phyloP scores from a whole-genome alignment of 2,888 invertebrate genomes.

The Platerodrilus igneus region DNA sequence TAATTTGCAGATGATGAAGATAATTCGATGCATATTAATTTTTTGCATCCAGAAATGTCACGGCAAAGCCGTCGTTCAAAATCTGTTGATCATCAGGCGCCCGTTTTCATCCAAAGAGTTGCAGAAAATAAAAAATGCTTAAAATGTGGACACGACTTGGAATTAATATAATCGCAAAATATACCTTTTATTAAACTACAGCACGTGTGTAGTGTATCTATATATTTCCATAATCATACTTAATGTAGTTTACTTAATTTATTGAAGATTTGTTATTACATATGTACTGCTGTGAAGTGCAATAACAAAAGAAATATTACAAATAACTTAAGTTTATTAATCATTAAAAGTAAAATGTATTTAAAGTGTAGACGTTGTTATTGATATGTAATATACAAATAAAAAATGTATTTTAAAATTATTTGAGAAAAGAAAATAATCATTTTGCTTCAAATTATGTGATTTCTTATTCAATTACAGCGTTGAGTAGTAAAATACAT shows the following conservation, averaged over 20 bases:
- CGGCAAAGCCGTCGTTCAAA: conserved; percentile 54
- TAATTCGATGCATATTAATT: not conserved
- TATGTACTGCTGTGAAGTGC: conserved; percentile 39
- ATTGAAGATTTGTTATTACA: conserved; percentile 5
- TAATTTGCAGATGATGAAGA: conserved; percentile 5
- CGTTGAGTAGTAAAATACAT: no score
- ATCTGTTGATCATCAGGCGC: conserved; percentile 50
- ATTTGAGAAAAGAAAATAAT: no score
- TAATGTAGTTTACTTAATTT: conserved; percentile 5
- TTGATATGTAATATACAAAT: no score
- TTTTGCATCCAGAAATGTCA: conserved; percentile 27
- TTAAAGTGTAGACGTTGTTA: no score
- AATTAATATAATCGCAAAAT: conserved; percentile 4
- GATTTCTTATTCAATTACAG: no score
- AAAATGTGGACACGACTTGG: conserved; percentile 46
- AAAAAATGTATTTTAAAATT: no score
- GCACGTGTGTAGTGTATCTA: not conserved
- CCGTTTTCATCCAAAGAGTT: conserved; percentile 17
- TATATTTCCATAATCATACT: not conserved
- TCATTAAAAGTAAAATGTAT: no score
- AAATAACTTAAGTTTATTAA: no score
- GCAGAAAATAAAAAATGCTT: conserved; percentile 33
- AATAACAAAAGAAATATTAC: conserved; percentile 36
- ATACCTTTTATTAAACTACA: not conserved
- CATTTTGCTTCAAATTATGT: no score